Evolutionary conservation across 64 coral and sea anemone genomes (phyloP).

Genomic region (Pocillopora verrucosa): DNA sequence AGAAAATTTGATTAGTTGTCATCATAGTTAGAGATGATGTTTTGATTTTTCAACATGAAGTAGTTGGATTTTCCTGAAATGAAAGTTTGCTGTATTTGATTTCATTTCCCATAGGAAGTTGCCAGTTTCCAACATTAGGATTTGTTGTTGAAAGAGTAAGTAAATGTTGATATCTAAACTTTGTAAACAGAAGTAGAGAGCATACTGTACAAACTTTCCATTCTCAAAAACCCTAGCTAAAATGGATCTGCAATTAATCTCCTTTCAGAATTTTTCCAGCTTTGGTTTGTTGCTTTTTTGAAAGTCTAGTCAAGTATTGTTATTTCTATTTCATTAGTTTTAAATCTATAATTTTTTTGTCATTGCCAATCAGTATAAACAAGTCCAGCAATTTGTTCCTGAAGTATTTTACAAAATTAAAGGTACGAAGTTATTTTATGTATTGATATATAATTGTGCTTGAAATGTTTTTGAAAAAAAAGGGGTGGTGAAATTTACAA

Average conservation of each 20-base stretch:
- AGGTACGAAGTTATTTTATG: conserved; percentile 24
- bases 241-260: no score
- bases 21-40: background rate
- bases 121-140: conserved; percentile 94
- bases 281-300: no score
- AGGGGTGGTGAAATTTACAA: no score
- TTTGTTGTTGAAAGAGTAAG: conserved; percentile 98
- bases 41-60: background rate
- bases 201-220: no score
- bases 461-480: background rate
- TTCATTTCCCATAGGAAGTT: conserved; percentile 57
- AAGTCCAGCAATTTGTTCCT: conserved; percentile 94
- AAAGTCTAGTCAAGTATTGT: background rate
- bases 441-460: background rate
- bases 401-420: conserved; percentile 98
- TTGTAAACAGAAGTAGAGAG: background rate
- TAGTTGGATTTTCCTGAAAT: background rate
- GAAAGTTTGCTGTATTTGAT: no score
- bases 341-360: background rate
- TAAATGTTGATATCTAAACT: background rate
- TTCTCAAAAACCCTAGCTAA: no score
- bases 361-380: conserved; percentile 75
- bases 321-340: background rate
- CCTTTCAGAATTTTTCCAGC: no score
- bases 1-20: no score